Percentiles rank a stretch among this genome's conserved stretches.
Evolutionary conservation across 37 sponge, comb jelly and placozoan genomes (phyloP).

Genomic region (Oscarella lobularis): DNA sequence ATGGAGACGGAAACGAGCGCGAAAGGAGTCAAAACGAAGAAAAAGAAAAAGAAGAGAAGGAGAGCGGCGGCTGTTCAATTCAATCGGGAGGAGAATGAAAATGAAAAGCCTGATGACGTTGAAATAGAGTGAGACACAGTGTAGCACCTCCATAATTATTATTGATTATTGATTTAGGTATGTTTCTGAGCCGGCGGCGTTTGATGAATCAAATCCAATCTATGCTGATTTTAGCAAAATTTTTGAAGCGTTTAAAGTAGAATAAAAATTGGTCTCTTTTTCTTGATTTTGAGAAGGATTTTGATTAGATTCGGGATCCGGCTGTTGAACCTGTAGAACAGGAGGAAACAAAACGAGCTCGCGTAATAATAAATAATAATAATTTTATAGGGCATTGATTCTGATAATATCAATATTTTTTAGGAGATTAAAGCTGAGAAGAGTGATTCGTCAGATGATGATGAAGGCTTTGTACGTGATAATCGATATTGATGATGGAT

Average conservation of each 20-base stretch:
- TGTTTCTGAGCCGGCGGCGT: constrained; percentile 37
- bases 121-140: constrained; percentile 39
- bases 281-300: background rate
- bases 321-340: background rate
- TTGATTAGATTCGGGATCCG: background rate
- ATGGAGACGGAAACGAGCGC: background rate
- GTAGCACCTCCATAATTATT: too few species aligned
- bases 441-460: constrained; percentile 3
- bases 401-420: background rate
- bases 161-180: too few species aligned
- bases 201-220: constrained; percentile 39
- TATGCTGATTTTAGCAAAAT: constrained; percentile 54
- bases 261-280: background rate
- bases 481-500: background rate
- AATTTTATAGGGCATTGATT: background rate
- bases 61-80: background rate
- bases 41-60: background rate
- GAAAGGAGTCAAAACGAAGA: background rate
- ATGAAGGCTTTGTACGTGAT: background rate
- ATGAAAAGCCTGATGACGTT: constrained; percentile 28
- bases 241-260: constrained; percentile 73
- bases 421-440: background rate
- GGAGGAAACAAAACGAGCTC: background rate
- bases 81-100: constrained; percentile 16
- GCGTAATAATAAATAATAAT: background rate